Percentiles rank a stretch among this genome's conserved stretches.
Conservation (phyloP, 2,888 invertebrate genomes). For the Trissolcus brochymenae region DNA sequence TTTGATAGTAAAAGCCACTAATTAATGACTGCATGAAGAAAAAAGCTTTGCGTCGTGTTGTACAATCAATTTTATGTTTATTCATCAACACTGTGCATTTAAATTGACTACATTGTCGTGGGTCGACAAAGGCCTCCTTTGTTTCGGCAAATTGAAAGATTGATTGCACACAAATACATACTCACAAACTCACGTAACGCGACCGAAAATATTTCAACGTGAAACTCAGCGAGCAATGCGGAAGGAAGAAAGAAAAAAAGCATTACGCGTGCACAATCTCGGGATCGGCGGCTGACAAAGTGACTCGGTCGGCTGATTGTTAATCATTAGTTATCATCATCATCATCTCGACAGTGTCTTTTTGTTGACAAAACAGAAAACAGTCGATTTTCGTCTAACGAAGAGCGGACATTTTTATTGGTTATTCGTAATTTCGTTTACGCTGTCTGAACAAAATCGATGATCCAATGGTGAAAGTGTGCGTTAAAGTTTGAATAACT, state of each 20-base stretch:
- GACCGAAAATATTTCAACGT: slow-evolving; percentile 12
- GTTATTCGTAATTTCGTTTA: slow-evolving; percentile 44
- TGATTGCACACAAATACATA: slow-evolving; percentile 15
- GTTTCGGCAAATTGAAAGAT: slow-evolving; percentile 18
- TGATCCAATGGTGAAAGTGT: slow-evolving; percentile 37
- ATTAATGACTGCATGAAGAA: background rate
- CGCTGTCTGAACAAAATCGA: slow-evolving; percentile 46
- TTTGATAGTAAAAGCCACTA: background rate
- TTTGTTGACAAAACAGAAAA: slow-evolving; percentile 17
- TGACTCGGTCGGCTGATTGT: slow-evolving; percentile 11
- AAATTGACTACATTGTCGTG: slow-evolving; percentile 36
- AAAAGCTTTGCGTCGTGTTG: slow-evolving; percentile 1
- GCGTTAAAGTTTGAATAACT: slow-evolving; percentile 53
- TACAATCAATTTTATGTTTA: slow-evolving; percentile 36
- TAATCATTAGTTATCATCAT: slow-evolving; percentile 12
- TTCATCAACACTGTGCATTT: slow-evolving; percentile 25
- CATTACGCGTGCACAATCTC: background rate
- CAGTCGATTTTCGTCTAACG: slow-evolving; percentile 22
- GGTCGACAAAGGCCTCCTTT: slow-evolving; percentile 21
- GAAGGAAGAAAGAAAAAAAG: background rate
- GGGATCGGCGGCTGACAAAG: background rate
- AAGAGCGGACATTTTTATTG: slow-evolving; percentile 34
- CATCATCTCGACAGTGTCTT: slow-evolving; percentile 5
- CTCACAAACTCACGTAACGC: background rate
- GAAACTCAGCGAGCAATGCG: background rate